Base-by-base conservation (phyloP, 2,113 vertebrate genomes). In the Erythrocercus mccallii region DNA sequence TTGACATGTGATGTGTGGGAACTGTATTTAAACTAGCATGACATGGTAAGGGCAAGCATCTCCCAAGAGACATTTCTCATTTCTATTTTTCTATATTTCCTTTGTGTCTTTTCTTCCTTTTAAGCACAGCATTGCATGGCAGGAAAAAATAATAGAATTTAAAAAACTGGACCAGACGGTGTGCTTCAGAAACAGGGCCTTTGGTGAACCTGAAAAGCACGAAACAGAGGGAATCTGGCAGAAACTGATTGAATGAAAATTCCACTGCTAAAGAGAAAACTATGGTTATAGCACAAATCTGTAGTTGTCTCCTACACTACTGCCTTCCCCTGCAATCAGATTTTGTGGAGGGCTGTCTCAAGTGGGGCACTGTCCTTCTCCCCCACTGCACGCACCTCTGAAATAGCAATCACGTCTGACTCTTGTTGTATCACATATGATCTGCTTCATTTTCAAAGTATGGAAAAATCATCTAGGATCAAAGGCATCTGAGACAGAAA, bases 21-120 rank as follows among this genome's bases (percentile, higher is more conserved):
- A 93, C 87, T 86, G 90, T 96, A 95, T 92, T 94, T 95, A 96
- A 94, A 95, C 81, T 88, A 95, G 68, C 37, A 70, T 51, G 92
- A 95, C 87, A 82, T 31, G 28, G 91, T 60, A 94, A 61, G 93
- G 92, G 87, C 81, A 88, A 81, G 81, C 56, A 74, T 73, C 31
- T 96, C 90, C 76, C 76, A 73, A 48, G 87, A 60, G 94, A 96
- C 51, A 78, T 57, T 74, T 81, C 13, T 5, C 58, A 91, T 88
- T 91, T 92, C 82, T 95, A 19, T 73, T 94, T 94, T 93, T 88
- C 90, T 47, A 12, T 83, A 40, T 90, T 95, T 47, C 28, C 30
- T 91, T 92, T 94, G 88, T 84, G 48, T 42, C 65, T 77, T 71
- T 86, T 65, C 62, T 78, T 89, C 73, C 20, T 84, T 95, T 91